Base-by-base conservation (phyloP, 2,888 invertebrate genomes). In the Polydrusus pterygomalis region DNA sequence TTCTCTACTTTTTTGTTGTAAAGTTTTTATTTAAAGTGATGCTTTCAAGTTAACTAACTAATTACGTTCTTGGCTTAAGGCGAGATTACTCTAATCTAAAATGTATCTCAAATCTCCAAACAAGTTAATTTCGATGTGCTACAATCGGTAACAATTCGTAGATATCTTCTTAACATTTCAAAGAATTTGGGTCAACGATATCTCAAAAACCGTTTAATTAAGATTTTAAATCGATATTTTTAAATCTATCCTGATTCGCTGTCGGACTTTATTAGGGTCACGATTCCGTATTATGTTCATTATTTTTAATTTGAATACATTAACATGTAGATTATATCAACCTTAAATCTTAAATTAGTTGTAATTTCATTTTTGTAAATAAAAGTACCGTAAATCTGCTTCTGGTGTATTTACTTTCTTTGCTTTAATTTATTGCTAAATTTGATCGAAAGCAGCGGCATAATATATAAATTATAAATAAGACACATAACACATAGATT, bases 151-250 rank as follows among this genome's bases (percentile, higher is more conserved):
- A 40, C 58, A 68, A 68, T 74, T 74, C 68, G 68, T 74, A 74
- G 68, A 49, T 34, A 62, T 74, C 49, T 15, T 38, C 51, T 62
- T 34, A 64, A 68, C 62, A 62, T 68, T 73, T 73, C 67, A n/a
- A 20, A 74, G 51, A 74, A 71, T 75, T 51, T 65, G 43, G 75
- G 71, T 75, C 71, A 51, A 43, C 51, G 40, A 38, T 67, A 75
- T 71, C 60, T 62, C 70, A 10, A 54, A 71, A 75, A 75, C 25
- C 62, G 43, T 30, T 75, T 75, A 71, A 75, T 75, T 75, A 75
- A 75, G 75, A 70, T 67, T 54, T 67, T 49, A 74, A 67, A 70
- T 67, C 70, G 75, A 75, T 75, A 71, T 70, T 75, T 75, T 51
- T 75, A 67, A 75, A 75, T 75, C 75, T 67, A 67, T 54, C 67